Evolutionary conservation across 2,888 invertebrate genomes (phyloP), one percentile per base, ranked within the genome.

Genomic region (Marasmarcha lunaedactyla): DNA sequence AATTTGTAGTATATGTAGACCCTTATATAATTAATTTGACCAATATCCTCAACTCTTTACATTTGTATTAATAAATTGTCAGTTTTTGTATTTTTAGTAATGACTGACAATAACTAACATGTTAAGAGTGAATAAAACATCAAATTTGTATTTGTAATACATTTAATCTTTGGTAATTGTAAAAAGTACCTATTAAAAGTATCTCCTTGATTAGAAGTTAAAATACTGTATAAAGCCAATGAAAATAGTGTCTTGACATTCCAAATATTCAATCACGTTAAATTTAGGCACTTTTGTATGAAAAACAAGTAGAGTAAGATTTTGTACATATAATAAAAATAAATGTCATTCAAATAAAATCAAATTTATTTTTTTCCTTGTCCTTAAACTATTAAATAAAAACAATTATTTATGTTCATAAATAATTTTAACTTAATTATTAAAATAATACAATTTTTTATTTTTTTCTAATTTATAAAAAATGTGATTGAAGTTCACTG

Each of bases 241-340:
- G 66, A 68, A 69, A 70, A 77, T 74, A 77, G 79, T 79, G 77
- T 83, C 76, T 76, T 74, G 71, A 81, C 83, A 83, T 83, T 83
- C 83, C 83, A 83, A 71, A 69, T 77, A 76, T 61, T 73, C 72
- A 66, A 71, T 65, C 72, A 71, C 66, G 59, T 71, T 67, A 71
- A 69, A 76, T 76, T 79, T 81, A 74, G 77, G 79, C 78, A 83
- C 78, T 81, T 83, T 81, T 81, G 77, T 83, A 81, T 68, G 73
- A 71, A 64, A 70, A 76, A 58, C 59, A 20, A 65, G 63, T 79
- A 81, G 76, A 72, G 77, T 79, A 79, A 81, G 83, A 71, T 83
- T 83, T 83, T 83, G 83, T 83, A 83, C 79, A 83, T 83, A 83
- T 71, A 76, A 78, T 74, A 69, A 20, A 78, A 78, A 81, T 81